phyloP scores from a whole-genome alignment of 2,797 vertebrate genomes.

The Sebastes wilsoni region DNA sequence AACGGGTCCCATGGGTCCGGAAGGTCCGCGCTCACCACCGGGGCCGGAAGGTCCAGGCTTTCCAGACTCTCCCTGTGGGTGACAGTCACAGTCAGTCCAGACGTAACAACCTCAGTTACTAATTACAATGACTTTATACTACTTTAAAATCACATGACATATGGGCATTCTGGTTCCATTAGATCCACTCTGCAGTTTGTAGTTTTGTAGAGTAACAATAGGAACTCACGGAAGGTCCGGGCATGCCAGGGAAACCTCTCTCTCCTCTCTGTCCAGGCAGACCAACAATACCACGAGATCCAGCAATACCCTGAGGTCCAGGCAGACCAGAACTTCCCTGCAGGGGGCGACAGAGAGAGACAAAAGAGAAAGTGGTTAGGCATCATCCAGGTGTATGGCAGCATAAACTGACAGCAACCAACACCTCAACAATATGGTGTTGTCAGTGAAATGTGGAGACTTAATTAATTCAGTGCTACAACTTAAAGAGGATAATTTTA shows the following conservation, averaged over 20 bases:
- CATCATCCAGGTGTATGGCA: neutral
- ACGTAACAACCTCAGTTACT: neutral
- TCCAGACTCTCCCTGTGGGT: conserved; percentile 89
- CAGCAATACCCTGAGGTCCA: conserved; percentile 92
- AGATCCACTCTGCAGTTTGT: neutral
- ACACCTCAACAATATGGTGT: neutral
- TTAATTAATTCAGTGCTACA: neutral
- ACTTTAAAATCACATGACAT: neutral
- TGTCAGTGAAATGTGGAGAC: neutral
- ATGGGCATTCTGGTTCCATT: neutral
- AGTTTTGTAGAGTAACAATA: neutral
- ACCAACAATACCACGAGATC: conserved; percentile 94
- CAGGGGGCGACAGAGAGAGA: conserved; percentile 17
- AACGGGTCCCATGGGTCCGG: conserved; percentile 93
- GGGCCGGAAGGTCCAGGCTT: conserved; percentile 90
- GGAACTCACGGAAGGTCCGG: conserved; percentile 89
- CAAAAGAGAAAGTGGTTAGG: conserved; percentile 2
- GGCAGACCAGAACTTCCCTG: conserved; percentile 89
- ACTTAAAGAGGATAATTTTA: neutral
- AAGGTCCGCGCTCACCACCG: conserved; percentile 92
- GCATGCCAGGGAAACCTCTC: conserved; percentile 92
- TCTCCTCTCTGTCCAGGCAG: conserved; percentile 95
- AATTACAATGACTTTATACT: too few species aligned
- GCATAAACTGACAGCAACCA: neutral
- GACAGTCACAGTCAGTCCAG: conserved; percentile 3